Conservation (phyloP, 2,888 invertebrate species). For the Uloborus plumipes region DNA sequence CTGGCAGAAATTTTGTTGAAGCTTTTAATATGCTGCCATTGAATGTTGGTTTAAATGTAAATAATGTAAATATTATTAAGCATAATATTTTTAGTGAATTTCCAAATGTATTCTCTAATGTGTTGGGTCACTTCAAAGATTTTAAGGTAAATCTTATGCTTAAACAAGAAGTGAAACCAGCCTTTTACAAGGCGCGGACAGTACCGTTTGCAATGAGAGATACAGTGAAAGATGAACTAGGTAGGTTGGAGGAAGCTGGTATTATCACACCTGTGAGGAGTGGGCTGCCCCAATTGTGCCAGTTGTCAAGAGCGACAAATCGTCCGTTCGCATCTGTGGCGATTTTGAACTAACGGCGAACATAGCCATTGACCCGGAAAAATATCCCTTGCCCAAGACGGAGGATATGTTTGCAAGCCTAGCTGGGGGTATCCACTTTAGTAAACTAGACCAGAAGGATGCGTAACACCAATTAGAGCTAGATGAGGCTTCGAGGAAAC, state of each 20-base stretch:
- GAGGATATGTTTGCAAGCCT: not conserved
- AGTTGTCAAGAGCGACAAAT: not conserved
- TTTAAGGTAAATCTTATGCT: not conserved
- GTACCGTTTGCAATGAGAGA: conserved; percentile 3
- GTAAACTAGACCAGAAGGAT: not conserved
- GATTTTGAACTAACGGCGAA: conserved; percentile 21
- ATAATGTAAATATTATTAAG: not conserved
- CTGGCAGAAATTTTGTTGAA: conserved; percentile 8
- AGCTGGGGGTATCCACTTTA: not conserved
- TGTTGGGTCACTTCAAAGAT: conserved; percentile 3
- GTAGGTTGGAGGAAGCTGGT: not conserved
- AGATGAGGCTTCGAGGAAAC: too few species aligned
- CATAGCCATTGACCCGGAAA: not conserved
- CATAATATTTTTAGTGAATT: conserved; percentile 5
- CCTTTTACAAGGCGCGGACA: not conserved
- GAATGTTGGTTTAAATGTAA: not conserved
- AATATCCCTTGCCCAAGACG: not conserved
- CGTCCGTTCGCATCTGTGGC: conserved; percentile 1
- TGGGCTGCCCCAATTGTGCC: conserved; percentile 11
- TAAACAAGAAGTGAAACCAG: not conserved
- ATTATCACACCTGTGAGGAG: not conserved
- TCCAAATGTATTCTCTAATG: not conserved
- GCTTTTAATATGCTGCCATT: not conserved
- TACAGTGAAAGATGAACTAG: not conserved
- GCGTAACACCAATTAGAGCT: not conserved